Evolutionary conservation across 2,888 invertebrate genomes (phyloP), one percentile per base, ranked within the genome.

Genomic region (Blastobasis adustella): DNA sequence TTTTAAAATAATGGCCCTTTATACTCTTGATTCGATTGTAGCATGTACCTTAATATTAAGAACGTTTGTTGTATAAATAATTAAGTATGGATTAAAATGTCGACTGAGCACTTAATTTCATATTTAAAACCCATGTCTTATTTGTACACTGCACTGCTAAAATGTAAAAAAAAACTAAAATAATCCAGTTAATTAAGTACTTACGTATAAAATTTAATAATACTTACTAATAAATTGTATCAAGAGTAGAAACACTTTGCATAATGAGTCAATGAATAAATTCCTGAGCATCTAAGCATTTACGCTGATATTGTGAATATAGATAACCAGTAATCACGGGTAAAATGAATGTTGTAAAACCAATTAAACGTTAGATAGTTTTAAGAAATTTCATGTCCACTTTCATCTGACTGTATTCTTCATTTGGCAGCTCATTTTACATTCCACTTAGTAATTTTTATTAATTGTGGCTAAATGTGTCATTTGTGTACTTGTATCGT

Each of bases 331-430:
- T 54, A 51, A 49, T 51, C 54, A 54, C 49, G 5, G 47, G 47
- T 49, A 47, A 47, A 67, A 67, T 79, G 60, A 71, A 77, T 81
- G 75, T 79, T 79, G 77, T 80, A 76, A 71, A 71, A 73, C 64
- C 67, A 66, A 66, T 23, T 58, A 68, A 69, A 63, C 53, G 55
- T 59, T 66, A 68, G 66, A 59, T 71, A 72, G 66, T 23, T 4
- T 46, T 44, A 46, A 47, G 6, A 38, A 43, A 45, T 47, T 41
- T 49, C 49, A 49, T 49, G 44, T 10, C 44, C 49, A 49, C 10
- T 49, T 23, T 23, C 23, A 23, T 23, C 23, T 23, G 23, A 23
- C 23, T 23, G 23, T 23, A 23, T 23, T 23, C 56, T 47, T 50
- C 51, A 54, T 49, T 59, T 58, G 50, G 42, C 46, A 49, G 45